Base-by-base conservation (phyloP, 2,888 invertebrate genomes). In the Boloria euphrosyne region DNA sequence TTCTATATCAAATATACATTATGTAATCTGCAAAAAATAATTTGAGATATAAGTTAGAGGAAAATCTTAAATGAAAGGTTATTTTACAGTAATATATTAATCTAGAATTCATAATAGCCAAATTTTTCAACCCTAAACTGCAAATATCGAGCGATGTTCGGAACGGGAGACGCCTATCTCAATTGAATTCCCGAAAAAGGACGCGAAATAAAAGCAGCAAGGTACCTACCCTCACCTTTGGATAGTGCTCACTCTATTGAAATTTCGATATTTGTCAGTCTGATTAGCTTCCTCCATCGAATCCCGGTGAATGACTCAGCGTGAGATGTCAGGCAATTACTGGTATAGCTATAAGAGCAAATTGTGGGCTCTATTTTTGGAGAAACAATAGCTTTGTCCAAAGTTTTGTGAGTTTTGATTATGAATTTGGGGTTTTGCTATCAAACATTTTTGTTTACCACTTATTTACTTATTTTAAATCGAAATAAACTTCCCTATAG, bases 151-250 rank as follows among this genome's bases (percentile, higher is more conserved):
- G 85, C 84, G 84, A 82, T 79, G 81, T 80, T 79, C 79, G 77
- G 73, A 85, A 83, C 82, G 83, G 78, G 84, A 87, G 85, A 89
- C 89, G 89, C 89, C 90, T 87, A 84, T 86, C 82, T 88, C 87
- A 85, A 92, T 91, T 89, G 89, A 92, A 92, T 89, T 85, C 80
- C 89, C 90, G 84, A 90, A 92, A 91, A 90, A 86, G 84, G 82
- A 84, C 79, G 81, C 83, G 83, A 86, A 89, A 87, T 84, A 87
- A 87, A 90, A 86, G 80, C 80, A 80, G 73, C 74, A 73, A 68
- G 81, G 78, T 73, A 73, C 77, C 43, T 76, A 78, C 78, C 82
- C 81, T 82, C 80, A 80, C 84, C 80, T 81, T 81, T 81, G 79
- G 85, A 86, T 88, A 85, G 86, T 85, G 78, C 80, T 77, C 74